Conservation (phyloP, 1,140 invertebrate genomes). For the Geopemphigus sp. region DNA sequence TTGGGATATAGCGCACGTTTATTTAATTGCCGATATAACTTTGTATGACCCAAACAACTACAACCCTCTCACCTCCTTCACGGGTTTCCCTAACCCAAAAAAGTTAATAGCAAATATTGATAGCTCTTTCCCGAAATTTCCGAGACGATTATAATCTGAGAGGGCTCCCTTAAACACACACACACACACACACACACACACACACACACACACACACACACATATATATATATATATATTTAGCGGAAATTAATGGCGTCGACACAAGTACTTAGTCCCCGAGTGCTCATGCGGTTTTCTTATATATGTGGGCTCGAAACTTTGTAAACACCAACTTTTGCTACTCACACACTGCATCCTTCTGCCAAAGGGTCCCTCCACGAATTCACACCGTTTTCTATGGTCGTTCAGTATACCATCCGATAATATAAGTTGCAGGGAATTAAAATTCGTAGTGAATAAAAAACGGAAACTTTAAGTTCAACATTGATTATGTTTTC, state of each 20-base stretch:
- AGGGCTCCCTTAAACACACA: constrained; percentile 11
- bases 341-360: not conserved
- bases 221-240: not conserved
- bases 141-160: constrained; percentile 21
- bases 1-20: constrained; percentile 38
- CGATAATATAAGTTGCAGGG: not conserved
- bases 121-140: constrained; percentile 42
- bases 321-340: constrained; percentile 19
- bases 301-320: constrained; percentile 10
- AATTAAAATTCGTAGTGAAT: not conserved
- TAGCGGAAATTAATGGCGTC: constrained; percentile 24
- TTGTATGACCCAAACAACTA: constrained; percentile 16
- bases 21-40: constrained; percentile 47
- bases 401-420: not conserved
- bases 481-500: constrained; percentile 17
- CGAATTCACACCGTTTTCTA: constrained; percentile 7
- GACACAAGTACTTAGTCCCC: constrained; percentile 26
- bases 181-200: too few relatives aligned
- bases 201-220: too few relatives aligned
- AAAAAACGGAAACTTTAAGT: not conserved
- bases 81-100: not conserved
- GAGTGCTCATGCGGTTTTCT: constrained; percentile 20
- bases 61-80: not conserved
- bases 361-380: too few relatives aligned
- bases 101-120: constrained; percentile 48